These are phyloP conservation scores for Dasysyrphus tricinctus DNA, from an alignment of 2,888 invertebrate species.

Conservation along the genomic window DNA sequence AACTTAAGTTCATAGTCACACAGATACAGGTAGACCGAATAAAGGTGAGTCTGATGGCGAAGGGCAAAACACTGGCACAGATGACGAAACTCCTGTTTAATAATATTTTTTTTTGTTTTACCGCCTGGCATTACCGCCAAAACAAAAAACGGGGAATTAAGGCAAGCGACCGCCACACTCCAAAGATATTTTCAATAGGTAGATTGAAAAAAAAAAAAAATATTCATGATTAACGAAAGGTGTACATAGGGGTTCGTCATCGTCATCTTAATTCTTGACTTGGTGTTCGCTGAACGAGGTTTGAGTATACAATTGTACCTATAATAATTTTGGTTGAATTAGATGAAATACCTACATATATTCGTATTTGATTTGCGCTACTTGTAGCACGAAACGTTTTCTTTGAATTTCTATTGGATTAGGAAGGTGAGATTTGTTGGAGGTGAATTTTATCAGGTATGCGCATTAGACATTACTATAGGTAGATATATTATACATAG, in stretches of 20 bases:
- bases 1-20: constrained; percentile 28
- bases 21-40: constrained; percentile 25
- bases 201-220: constrained; percentile 23
- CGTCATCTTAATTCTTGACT: constrained; percentile 43
- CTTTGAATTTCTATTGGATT: constrained; percentile 60
- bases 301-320: constrained; percentile 7
- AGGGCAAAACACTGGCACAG: constrained; percentile 25
- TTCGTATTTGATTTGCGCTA: constrained; percentile 17
- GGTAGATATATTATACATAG: background rate
- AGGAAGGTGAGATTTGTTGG: constrained; percentile 39
- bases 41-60: constrained; percentile 43
- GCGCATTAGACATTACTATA: no score
- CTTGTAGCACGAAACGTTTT: constrained; percentile 28
- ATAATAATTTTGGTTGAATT: constrained; percentile 48
- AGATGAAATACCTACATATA: constrained; percentile 8
- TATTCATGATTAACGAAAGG: constrained; percentile 36
- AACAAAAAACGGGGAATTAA: constrained; percentile 32
- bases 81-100: constrained; percentile 60
- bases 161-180: constrained; percentile 38
- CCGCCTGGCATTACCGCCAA: constrained; percentile 57
- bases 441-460: background rate
- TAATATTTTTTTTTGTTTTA: constrained; percentile 44
- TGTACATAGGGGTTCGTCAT: constrained; percentile 34
- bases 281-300: constrained; percentile 8
- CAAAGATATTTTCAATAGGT: constrained; percentile 20